A percentile compares a stretch with the other conserved stretches of the same genome.
phyloP scores from a whole-genome alignment of 2,888 invertebrate genomes.

The Polydrusus tereticollis region DNA sequence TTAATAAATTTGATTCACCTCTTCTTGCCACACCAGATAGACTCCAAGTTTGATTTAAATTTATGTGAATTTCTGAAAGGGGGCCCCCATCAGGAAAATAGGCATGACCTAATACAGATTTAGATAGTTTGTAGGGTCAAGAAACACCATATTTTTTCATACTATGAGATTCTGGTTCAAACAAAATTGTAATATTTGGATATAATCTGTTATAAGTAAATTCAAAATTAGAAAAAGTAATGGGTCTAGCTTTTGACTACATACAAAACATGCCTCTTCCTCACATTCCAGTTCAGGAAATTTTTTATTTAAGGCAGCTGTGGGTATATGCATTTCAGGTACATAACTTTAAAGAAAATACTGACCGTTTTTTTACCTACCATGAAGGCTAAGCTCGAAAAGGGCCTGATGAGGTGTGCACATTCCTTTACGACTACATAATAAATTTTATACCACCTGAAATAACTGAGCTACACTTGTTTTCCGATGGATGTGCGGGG shows the following conservation, averaged over 20 bases:
- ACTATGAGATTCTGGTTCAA: no score
- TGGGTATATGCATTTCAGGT: conserved; percentile 31
- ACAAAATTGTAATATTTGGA: no score
- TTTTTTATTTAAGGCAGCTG: conserved; percentile 54
- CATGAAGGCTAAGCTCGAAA: conserved; percentile 50
- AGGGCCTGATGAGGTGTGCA: conserved; percentile 49
- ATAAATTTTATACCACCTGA: conserved; percentile 30
- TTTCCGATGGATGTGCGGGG: conserved; percentile 50
- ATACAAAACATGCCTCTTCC: conserved; percentile 53
- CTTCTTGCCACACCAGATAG: no score
- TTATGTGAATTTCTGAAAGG: no score
- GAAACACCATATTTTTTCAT: no score
- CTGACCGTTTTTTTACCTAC: conserved; percentile 42
- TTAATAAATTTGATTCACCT: no score
- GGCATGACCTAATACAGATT: no score
- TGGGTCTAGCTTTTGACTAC: conserved; percentile 54
- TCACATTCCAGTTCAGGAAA: conserved; percentile 55
- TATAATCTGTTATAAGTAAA: no score
- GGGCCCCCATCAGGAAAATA: no score
- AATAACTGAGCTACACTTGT: conserved; percentile 47
- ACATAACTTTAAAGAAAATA: conserved; percentile 29
- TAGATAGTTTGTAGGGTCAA: no score
- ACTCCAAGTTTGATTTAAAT: no score
- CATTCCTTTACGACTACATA: conserved; percentile 48
- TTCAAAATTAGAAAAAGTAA: no score